Conservation (phyloP, 2,113 vertebrate genomes). For the Istiophorus platypterus region DNA sequence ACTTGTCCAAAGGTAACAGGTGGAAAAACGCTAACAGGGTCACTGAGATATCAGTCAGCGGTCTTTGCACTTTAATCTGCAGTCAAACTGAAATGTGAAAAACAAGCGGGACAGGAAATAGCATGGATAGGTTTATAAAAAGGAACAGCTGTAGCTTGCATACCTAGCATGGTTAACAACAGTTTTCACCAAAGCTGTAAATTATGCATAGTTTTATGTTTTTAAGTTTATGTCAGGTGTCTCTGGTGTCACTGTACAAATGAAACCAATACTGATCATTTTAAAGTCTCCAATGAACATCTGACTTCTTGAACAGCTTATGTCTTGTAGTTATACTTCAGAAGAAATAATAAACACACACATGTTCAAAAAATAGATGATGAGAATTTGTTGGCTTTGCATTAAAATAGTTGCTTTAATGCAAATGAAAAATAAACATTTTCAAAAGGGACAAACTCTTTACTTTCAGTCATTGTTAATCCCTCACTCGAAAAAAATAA, state of each 20-base stretch:
- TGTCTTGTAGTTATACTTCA: not conserved
- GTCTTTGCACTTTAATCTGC: not conserved
- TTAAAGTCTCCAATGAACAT: not conserved
- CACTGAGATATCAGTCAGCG: too few species aligned
- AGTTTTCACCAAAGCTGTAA: not conserved
- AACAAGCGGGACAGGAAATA: not conserved
- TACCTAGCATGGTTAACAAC: not conserved
- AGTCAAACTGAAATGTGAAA: not conserved
- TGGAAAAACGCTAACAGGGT: not conserved
- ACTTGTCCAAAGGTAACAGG: not conserved
- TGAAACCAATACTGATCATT: not conserved
- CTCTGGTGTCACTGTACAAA: too few species aligned
- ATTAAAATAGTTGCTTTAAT: not conserved
- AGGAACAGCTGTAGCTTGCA: not conserved
- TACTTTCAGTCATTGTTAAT: conserved; percentile 7
- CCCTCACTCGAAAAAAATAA: not conserved
- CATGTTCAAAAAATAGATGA: not conserved
- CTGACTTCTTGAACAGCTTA: not conserved
- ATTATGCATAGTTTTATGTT: not conserved
- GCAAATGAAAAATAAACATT: conserved; percentile 1
- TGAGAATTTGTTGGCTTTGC: not conserved
- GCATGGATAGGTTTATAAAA: not conserved
- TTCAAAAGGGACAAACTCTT: not conserved
- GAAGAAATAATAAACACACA: not conserved
- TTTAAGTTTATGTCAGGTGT: too few species aligned